These are phyloP conservation scores for Plecturocebus donacophilus DNA, from an alignment of 2,113 vertebrate species.

Conservation along the genomic window DNA sequence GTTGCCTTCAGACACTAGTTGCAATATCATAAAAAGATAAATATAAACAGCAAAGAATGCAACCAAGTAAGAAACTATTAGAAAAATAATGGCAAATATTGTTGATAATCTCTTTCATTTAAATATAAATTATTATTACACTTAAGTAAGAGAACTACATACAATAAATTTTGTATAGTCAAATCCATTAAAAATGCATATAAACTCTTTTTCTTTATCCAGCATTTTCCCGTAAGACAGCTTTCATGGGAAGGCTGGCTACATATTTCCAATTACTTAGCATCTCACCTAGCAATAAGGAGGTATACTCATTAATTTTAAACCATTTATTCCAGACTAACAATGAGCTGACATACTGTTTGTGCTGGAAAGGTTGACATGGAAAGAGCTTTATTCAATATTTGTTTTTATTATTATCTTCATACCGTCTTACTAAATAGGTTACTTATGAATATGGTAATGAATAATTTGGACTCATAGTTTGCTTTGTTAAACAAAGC, in stretches of 20 bases:
- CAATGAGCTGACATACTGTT: slow-evolving; percentile 41
- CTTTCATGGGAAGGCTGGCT: neutral
- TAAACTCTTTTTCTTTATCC: neutral
- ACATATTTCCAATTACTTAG: neutral
- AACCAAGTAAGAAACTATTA: neutral
- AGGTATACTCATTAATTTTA: slow-evolving; percentile 55
- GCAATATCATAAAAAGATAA: neutral
- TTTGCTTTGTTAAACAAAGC: slow-evolving; percentile 75
- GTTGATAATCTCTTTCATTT: neutral
- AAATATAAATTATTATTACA: neutral
- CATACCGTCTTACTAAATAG: slow-evolving; percentile 62
- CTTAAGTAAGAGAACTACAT: neutral
- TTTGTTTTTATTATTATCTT: slow-evolving; percentile 78
- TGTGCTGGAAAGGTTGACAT: slow-evolving; percentile 15
- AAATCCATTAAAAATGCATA: neutral
- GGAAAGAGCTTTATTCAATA: slow-evolving; percentile 66
- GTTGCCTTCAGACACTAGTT: neutral
- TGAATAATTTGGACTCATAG: slow-evolving; percentile 65
- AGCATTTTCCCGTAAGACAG: neutral
- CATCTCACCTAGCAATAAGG: neutral
- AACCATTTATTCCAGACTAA: slow-evolving; percentile 36
- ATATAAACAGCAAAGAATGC: neutral
- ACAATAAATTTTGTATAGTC: neutral
- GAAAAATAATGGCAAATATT: neutral
- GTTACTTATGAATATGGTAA: slow-evolving; percentile 77